A percentile compares a stretch with the other conserved stretches of the same genome.
Evolutionary conservation across 2,113 vertebrate genomes (phyloP).

Genomic region (Osmerus mordax): DNA sequence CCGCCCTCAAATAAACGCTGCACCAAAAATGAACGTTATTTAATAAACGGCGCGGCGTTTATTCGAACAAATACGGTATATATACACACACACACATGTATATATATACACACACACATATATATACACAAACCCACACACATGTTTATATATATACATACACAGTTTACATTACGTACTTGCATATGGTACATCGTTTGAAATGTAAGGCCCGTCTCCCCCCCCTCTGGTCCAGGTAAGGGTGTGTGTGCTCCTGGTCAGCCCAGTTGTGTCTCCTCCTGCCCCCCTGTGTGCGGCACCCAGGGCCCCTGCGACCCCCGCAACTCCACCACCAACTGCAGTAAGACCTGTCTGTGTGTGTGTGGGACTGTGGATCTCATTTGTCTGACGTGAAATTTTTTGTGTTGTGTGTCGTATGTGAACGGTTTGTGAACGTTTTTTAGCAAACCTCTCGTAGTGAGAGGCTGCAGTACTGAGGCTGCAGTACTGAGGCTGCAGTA

Average conservation of each 20-base stretch:
- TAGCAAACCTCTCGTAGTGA: no score
- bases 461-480: no score
- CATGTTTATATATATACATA: not conserved
- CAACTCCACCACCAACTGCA: slow-evolving; percentile 74
- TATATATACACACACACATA: not conserved
- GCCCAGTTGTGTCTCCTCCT: slow-evolving; percentile 69
- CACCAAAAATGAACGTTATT: no score
- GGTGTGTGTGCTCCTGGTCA: slow-evolving; percentile 76
- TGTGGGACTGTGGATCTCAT: not conserved
- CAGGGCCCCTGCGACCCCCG: slow-evolving; percentile 67
- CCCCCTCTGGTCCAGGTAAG: slow-evolving; percentile 67
- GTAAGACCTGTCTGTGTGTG: slow-evolving; percentile 68
- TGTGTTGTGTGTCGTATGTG: not conserved
- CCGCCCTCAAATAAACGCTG: no score
- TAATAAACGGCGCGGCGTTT: no score
- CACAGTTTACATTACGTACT: not conserved
- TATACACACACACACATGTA: no score
- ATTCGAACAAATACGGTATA: no score
- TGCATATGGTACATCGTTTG: no score
- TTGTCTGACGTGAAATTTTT: no score
- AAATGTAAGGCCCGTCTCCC: no score
- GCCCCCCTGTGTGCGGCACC: slow-evolving; percentile 74
- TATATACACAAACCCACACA: no score
- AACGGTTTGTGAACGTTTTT: not conserved
- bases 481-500: no score